These are phyloP conservation scores for Xerus rutilus DNA, from an alignment of 2,797 vertebrate species.

Conservation along the genomic window DNA sequence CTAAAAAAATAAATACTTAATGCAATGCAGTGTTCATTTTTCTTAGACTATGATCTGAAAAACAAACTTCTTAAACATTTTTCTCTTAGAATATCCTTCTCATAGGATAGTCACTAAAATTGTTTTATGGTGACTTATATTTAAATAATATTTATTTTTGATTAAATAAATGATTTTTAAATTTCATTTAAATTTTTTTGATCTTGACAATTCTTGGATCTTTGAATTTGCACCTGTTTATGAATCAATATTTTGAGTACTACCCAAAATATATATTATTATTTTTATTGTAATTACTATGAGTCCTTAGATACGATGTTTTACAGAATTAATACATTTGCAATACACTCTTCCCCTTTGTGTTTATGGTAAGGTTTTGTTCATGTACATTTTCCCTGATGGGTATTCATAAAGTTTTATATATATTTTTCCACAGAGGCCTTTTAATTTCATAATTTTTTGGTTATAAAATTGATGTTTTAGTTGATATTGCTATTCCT, in stretches of 20 bases:
- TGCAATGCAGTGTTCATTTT: background rate
- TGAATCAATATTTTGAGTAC: background rate
- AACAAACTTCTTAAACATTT: conserved; percentile 39
- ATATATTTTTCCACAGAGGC: background rate
- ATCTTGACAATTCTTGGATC: background rate
- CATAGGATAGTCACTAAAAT: background rate
- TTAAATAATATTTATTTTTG: conserved; percentile 23
- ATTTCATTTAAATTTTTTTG: no score
- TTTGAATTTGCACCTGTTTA: background rate
- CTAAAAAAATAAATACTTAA: background rate
- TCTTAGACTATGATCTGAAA: background rate
- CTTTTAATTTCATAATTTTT: background rate
- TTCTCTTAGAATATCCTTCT: background rate
- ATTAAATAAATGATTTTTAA: background rate
- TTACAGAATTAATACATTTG: background rate
- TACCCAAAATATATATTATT: background rate
- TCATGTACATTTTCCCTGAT: background rate
- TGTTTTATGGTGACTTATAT: background rate
- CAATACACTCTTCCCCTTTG: background rate
- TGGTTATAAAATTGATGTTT: background rate
- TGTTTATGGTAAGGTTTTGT: background rate
- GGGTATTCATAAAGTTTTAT: background rate
- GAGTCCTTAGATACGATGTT: background rate
- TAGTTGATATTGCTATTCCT: background rate
- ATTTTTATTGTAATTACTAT: background rate